phyloP scores from a whole-genome alignment of 2,797 vertebrate genomes.

The Acipenser ruthenus region DNA sequence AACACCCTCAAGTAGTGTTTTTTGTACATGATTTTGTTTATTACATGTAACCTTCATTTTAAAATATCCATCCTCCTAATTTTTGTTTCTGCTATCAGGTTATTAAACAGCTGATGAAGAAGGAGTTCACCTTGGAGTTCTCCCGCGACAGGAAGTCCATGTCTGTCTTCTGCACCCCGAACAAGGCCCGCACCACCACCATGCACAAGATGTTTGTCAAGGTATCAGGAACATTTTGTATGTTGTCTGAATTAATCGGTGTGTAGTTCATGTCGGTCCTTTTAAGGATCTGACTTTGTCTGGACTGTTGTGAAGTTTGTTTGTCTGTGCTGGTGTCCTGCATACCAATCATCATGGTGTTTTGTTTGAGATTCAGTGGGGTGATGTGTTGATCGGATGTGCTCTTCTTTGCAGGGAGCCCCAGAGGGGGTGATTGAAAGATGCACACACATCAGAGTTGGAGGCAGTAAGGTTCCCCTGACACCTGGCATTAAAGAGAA shows the following conservation, averaged over 20 bases:
- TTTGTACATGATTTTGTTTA: too few relatives aligned
- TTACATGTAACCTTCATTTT: too few relatives aligned
- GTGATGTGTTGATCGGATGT: background rate
- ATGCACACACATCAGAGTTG: slow-evolving; percentile 87
- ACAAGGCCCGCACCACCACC: slow-evolving; percentile 78
- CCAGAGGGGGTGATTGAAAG: slow-evolving; percentile 95
- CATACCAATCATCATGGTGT: too few relatives aligned
- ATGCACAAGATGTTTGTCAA: slow-evolving; percentile 97
- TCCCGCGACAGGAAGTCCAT: slow-evolving; percentile 95
- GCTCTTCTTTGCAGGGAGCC: slow-evolving; percentile 66
- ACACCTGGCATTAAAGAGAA: slow-evolving; percentile 87
- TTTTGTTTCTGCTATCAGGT: slow-evolving; percentile 55
- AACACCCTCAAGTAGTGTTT: too few relatives aligned
- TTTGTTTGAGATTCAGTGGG: background rate
- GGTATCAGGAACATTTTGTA: slow-evolving; percentile 45
- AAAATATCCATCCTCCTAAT: too few relatives aligned
- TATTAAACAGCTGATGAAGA: slow-evolving; percentile 97
- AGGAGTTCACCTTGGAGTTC: slow-evolving; percentile 94
- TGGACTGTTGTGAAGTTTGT: too few relatives aligned
- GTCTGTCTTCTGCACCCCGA: slow-evolving; percentile 94
- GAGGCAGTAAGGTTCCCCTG: slow-evolving; percentile 74
- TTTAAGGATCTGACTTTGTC: background rate
- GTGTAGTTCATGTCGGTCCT: background rate
- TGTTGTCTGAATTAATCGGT: background rate
- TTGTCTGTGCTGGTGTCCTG: too few relatives aligned